Base-by-base conservation (phyloP, 2,113 vertebrate species). In the Corapipo altera region DNA sequence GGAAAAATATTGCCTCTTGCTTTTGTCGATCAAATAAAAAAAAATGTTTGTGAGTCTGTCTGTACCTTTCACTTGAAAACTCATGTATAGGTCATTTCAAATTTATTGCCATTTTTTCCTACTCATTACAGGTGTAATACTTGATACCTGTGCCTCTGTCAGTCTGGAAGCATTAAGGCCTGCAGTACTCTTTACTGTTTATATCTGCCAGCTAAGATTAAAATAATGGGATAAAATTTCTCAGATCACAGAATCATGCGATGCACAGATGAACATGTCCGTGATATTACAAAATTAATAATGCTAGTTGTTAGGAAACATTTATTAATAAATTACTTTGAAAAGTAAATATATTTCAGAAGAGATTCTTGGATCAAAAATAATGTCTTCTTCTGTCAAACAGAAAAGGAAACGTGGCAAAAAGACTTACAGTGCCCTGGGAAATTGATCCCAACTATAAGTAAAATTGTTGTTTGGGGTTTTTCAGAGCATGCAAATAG, bases 401-500 rank as follows among this genome's bases (percentile, higher is more conserved):
- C 11, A 69, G 16, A 69, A 15, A 49, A 55, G 8, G 67, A 72
- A 65, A 21, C 28, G 6, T 32, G 3, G 4, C 37, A 52, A 76
- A 66, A 30, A 66, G 1, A 30, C 3, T 15, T 33, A 55, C 0
- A 0, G 62, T 73, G 2, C 44, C 22, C 66, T n/a, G 11, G 41
- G 19, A 80, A 84, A 70, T 9, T 55, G 14, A 74, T 71, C 6
- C 1, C 13, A 77, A 21, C 18, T 62, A 13, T 41, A 65, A 85
- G 7, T 13, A 57, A 49, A 66, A 52, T 54, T 77, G 11, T 2
- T 26, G 2, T 70, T 77, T 58, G 11, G 28, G 2, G 1, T 8
- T 37, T 72, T 91, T 62, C 24, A 54, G 32, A 44, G 4, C 7
- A 65, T 2, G 4, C 41, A 86, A 91, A 51, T 5, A 85, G 39